Percentiles rank a stretch among this genome's conserved stretches.
Conservation (phyloP, 64 coral and sea anemone species). For the Montipora sp. region DNA sequence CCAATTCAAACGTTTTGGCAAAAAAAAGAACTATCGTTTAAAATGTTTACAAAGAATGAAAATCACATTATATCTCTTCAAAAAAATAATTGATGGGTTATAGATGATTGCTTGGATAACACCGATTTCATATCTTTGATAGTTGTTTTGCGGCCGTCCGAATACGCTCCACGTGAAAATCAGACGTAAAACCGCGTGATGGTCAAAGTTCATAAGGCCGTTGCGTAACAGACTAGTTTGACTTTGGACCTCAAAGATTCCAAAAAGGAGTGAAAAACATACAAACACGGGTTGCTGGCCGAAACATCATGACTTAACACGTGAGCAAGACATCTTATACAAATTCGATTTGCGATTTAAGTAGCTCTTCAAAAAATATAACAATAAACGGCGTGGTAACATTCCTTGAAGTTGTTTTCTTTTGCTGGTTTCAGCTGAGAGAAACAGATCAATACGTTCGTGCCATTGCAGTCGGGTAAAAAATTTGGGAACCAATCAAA, state of each 20-base stretch:
- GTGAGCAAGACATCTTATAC: not conserved
- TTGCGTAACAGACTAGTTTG: not conserved
- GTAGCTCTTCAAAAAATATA: not conserved
- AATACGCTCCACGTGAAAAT: not conserved
- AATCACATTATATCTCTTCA: not conserved
- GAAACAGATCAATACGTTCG: not conserved
- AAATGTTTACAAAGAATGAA: not conserved
- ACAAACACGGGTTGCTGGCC: not conserved
- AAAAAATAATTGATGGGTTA: not conserved
- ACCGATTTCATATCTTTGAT: not conserved
- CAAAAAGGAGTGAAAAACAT: not conserved
- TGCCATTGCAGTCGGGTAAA: no score
- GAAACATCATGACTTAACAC: not conserved
- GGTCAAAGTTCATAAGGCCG: constrained; percentile 12
- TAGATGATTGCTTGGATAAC: not conserved
- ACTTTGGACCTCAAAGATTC: not conserved
- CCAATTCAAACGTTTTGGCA: not conserved
- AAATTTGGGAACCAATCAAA: not conserved
- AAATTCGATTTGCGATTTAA: not conserved
- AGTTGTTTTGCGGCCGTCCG: not conserved
- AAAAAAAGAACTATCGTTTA: not conserved
- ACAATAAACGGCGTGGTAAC: not conserved
- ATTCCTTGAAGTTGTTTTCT: not conserved
- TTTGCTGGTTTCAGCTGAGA: not conserved
- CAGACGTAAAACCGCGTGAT: not conserved